Evolutionary conservation across 2,888 invertebrate species (phyloP), one percentile per base, ranked within the genome.

Genomic region (Volucella bombylans): DNA sequence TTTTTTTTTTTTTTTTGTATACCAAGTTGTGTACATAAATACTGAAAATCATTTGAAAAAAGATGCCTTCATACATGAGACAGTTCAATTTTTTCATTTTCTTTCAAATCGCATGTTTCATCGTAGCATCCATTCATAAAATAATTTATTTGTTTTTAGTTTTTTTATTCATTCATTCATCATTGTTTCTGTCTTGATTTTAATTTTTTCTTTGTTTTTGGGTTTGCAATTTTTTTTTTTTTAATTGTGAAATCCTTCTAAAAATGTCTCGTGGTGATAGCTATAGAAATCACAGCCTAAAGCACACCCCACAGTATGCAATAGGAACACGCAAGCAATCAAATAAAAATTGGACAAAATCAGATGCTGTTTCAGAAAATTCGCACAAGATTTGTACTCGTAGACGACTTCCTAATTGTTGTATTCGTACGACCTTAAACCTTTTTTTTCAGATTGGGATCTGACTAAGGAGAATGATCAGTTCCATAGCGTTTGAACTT

Each of bases 11-110:
- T 41, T 12, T 14, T 39, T 52, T 50, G 12, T 23, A 61, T 62
- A 64, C 15, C 39, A 65, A 50, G 64, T 62, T 45, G 41, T 77
- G 82, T 86, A 82, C 62, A 82, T 77, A 73, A 54, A 45, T 57
- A 49, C 41, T 14, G 49, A 52, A 71, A 14, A 10, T 71, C 64
- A 62, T 64, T 47, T 31, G 45, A 68, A 45, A 78, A 85, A 62
- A 77, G 61, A 71, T 83, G 78, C 73, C 67, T 78, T 86, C 71
- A 68, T 76, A 76, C 54, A 59, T 79, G 39, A 69, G 47, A 45
- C 12, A 4, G n/a, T 15, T 50, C 8, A 18, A 12, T 50, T 71
- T 83, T 14, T 39, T 67, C n/a, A 3, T 59, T 69, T 67, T 23
- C n/a, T 41, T 43, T 62, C 64, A 55, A 14, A 47, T 59, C 45